These are phyloP conservation scores for Thereuonema tuberculata DNA, from an alignment of 1,140 invertebrate species.

Conservation along the genomic window DNA sequence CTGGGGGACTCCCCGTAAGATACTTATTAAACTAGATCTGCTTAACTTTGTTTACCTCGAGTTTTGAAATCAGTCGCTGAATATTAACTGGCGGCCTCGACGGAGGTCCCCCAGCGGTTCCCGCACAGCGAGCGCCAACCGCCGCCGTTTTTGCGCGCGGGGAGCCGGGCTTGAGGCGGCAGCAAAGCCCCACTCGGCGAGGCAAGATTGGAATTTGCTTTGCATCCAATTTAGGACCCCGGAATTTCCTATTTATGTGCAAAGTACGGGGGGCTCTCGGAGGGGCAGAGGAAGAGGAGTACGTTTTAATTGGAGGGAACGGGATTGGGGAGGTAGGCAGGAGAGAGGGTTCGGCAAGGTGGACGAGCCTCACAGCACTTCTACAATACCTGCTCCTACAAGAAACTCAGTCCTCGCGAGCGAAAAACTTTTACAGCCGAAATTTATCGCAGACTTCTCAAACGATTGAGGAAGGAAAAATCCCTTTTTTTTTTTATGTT, in stretches of 20 bases:
- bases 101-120: slow-evolving; percentile 11
- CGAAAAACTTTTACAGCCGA: too few relatives aligned
- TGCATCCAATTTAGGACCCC: slow-evolving; percentile 8
- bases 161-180: not conserved
- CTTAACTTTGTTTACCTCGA: slow-evolving; percentile 8
- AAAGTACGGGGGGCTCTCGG: slow-evolving; percentile 1
- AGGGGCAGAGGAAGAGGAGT: not conserved
- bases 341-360: not conserved
- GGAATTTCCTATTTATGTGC: slow-evolving; percentile 10
- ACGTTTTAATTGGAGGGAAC: slow-evolving; percentile 6
- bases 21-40: slow-evolving; percentile 9
- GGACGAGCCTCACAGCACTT: not conserved
- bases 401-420: too few relatives aligned
- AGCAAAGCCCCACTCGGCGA: not conserved
- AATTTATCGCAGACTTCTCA: too few relatives aligned
- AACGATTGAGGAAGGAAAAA: too few relatives aligned
- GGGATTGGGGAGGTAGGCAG: not conserved
- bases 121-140: not conserved
- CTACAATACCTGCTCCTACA: not conserved
- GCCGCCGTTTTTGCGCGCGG: not conserved
- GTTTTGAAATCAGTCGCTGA: slow-evolving; percentile 9
- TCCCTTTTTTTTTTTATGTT: too few relatives aligned
- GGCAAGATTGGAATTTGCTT: slow-evolving; percentile 10
- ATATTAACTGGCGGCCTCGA: slow-evolving; percentile 14
- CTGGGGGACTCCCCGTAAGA: not conserved